Evolutionary conservation across 2,797 vertebrate genomes (phyloP).

Genomic region (Melanotaenia parkinsoni): DNA sequence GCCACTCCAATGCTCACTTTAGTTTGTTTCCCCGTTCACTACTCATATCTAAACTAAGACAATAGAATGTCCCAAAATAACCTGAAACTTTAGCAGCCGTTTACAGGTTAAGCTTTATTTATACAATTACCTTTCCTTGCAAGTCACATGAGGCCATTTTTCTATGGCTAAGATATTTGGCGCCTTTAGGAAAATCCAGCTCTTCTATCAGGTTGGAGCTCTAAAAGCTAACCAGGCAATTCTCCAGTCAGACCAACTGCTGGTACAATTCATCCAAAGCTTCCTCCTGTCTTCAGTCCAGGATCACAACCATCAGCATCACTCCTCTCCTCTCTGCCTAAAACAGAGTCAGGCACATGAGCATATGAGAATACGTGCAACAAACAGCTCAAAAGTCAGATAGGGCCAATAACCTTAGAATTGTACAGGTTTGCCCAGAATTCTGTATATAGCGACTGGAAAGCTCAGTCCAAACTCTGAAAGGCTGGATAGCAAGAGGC

Average conservation of each 20-base stretch:
- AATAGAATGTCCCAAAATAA: not conserved
- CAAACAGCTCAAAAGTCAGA: slow-evolving; percentile 37
- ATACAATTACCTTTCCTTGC: slow-evolving; percentile 30
- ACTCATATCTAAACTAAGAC: not conserved
- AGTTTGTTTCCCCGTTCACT: not conserved
- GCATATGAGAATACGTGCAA: slow-evolving; percentile 67
- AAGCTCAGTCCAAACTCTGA: slow-evolving; percentile 30
- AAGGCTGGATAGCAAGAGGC: slow-evolving; percentile 51
- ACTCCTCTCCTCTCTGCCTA: slow-evolving; percentile 46
- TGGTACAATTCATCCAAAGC: slow-evolving; percentile 57
- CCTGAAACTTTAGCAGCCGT: not conserved
- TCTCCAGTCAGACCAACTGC: slow-evolving; percentile 64
- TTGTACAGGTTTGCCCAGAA: slow-evolving; percentile 32
- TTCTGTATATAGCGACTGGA: slow-evolving; percentile 35
- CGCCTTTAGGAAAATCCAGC: slow-evolving; percentile 40
- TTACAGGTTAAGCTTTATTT: slow-evolving; percentile 26
- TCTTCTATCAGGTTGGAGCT: slow-evolving; percentile 52
- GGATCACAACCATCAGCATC: slow-evolving; percentile 72
- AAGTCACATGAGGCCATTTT: slow-evolving; percentile 58
- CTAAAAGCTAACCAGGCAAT: slow-evolving; percentile 57
- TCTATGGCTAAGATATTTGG: slow-evolving; percentile 45
- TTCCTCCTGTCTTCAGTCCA: slow-evolving; percentile 55
- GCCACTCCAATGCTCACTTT: not conserved
- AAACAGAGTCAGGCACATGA: slow-evolving; percentile 51
- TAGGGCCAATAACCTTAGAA: slow-evolving; percentile 26